Percentiles rank a stretch among this genome's conserved stretches.
These are phyloP conservation scores for Cistogaster globosa DNA, from an alignment of 2,888 invertebrate genomes.

Conservation along the genomic window DNA sequence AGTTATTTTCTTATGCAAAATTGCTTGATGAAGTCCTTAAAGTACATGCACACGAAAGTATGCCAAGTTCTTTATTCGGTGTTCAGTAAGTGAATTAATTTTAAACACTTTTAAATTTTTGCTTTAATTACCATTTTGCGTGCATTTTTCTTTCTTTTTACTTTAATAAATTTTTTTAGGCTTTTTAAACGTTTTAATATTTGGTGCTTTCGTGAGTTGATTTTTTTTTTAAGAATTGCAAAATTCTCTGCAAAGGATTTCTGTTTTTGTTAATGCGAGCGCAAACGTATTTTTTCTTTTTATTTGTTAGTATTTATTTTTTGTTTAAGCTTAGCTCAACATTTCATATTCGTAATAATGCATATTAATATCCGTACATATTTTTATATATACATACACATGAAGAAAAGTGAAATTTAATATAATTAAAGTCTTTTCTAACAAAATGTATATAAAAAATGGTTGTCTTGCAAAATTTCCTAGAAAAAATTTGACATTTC, in stretches of 20 bases:
- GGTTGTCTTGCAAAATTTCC: too few relatives aligned
- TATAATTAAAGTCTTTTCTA: too few relatives aligned
- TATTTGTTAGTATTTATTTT: slow-evolving; percentile 30
- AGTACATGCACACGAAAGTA: slow-evolving; percentile 2
- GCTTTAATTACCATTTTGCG: slow-evolving; percentile 50
- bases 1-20: slow-evolving; percentile 26
- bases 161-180: slow-evolving; percentile 8
- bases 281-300: background rate
- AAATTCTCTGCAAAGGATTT: too few relatives aligned
- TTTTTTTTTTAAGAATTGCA: slow-evolving; percentile 9
- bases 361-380: too few relatives aligned
- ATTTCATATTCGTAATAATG: slow-evolving; percentile 34
- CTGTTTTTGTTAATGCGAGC: too few relatives aligned
- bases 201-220: background rate
- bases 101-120: slow-evolving; percentile 13
- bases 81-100: slow-evolving; percentile 28
- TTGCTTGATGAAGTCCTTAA: slow-evolving; percentile 52
- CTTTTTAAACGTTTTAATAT: slow-evolving; percentile 18
- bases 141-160: slow-evolving; percentile 28
- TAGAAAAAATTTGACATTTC: too few relatives aligned
- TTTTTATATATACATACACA: too few relatives aligned
- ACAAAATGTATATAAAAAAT: too few relatives aligned
- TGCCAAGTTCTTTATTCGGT: slow-evolving; percentile 8
- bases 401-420: too few relatives aligned
- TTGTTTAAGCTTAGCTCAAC: slow-evolving; percentile 54